A percentile compares a stretch with the other conserved stretches of the same genome.
These are phyloP conservation scores for Drosophila colorata DNA, from an alignment of 2,888 invertebrate species.

Conservation along the genomic window DNA sequence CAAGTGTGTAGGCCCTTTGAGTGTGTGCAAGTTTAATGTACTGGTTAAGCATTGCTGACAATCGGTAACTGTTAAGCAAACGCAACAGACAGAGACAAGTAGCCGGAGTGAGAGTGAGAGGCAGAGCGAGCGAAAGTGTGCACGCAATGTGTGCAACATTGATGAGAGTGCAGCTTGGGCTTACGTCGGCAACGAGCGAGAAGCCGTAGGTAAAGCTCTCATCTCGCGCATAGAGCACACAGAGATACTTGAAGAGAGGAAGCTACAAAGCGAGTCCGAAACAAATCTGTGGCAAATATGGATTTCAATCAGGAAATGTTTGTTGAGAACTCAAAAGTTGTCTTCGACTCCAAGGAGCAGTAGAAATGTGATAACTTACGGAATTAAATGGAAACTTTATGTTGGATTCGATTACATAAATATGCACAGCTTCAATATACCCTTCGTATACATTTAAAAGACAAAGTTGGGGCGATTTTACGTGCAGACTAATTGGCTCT, in stretches of 20 bases:
- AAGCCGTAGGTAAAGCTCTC: too few species aligned
- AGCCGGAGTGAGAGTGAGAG: too few species aligned
- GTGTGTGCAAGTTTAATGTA: constrained; percentile 13
- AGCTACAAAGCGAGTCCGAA: background rate
- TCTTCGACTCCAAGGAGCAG: background rate
- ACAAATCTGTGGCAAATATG: background rate
- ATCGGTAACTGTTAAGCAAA: background rate
- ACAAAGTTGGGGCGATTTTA: too few species aligned
- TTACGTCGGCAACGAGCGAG: background rate
- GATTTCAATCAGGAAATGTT: background rate
- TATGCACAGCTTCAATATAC: too few species aligned
- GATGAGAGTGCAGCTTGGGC: background rate
- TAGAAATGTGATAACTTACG: too few species aligned
- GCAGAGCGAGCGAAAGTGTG: background rate
- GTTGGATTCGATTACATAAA: too few species aligned
- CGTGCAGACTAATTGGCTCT: background rate
- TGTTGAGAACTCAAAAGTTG: background rate
- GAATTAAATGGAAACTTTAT: background rate
- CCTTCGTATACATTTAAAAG: too few species aligned
- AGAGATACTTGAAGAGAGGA: too few species aligned
- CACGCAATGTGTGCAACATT: constrained; percentile 1
- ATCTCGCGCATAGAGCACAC: too few species aligned
- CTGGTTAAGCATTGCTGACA: constrained; percentile 9
- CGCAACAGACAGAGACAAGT: background rate
- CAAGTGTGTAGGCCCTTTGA: constrained; percentile 10